Evolutionary conservation across 2,888 invertebrate genomes (phyloP).

Genomic region (Glaucopsyche alexis): DNA sequence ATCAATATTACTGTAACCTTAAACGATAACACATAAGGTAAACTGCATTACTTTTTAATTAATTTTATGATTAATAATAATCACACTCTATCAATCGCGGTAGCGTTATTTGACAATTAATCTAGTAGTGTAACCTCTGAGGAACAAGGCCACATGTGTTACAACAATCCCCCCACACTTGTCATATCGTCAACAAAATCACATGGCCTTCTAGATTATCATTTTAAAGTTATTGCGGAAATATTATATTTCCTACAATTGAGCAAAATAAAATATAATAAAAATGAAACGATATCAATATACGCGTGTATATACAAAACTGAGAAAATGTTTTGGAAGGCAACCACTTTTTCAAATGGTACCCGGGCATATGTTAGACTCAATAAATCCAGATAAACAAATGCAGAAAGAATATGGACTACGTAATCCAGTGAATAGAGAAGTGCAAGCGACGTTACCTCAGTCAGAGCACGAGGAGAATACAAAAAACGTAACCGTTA

Average conservation of each 20-base stretch:
- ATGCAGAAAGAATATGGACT: conserved; percentile 69
- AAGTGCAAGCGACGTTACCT: conserved; percentile 67
- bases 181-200: conserved; percentile 42
- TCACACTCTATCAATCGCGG: not conserved
- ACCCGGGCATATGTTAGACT: conserved; percentile 64
- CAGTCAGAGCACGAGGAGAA: conserved; percentile 79
- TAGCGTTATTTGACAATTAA: conserved; percentile 29
- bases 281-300: conserved; percentile 55
- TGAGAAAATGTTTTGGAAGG: conserved; percentile 72
- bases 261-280: conserved; percentile 41
- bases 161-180: conserved; percentile 46
- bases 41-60: not conserved
- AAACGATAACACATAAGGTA: not conserved
- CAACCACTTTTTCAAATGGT: conserved; percentile 69
- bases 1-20: not conserved
- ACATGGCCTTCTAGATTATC: conserved; percentile 60
- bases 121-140: conserved; percentile 27
- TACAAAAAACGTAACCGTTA: conserved; percentile 80
- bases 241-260: conserved; percentile 28
- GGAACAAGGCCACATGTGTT: conserved; percentile 68
- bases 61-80: conserved; percentile 3
- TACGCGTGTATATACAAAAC: conserved; percentile 68
- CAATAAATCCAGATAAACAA: conserved; percentile 59
- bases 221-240: conserved; percentile 30
- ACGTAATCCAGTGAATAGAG: conserved; percentile 74